phyloP scores from a whole-genome alignment of 2,888 invertebrate genomes.

The Eucriotettix oculatus region DNA sequence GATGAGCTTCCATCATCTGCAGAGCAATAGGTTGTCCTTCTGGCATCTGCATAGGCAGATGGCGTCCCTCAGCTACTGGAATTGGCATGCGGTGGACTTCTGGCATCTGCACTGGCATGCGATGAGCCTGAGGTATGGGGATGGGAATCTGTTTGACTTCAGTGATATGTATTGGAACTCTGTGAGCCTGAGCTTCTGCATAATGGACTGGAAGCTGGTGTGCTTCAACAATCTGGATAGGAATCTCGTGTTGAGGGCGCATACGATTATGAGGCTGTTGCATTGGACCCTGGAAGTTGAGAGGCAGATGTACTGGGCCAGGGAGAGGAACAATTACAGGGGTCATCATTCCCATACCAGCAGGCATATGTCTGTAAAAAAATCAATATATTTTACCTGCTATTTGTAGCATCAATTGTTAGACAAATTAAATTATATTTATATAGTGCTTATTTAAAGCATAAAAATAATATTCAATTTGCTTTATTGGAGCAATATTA shows the following conservation, averaged over 20 bases:
- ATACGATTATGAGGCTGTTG: conserved; percentile 10
- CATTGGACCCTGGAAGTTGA: conserved; percentile 16
- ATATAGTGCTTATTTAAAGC: too few relatives aligned
- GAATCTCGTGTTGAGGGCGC: background rate
- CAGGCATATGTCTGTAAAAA: conserved; percentile 26
- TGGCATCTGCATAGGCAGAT: conserved; percentile 1
- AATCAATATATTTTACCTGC: background rate
- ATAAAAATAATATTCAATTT: too few relatives aligned
- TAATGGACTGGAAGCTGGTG: background rate
- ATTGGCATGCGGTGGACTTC: conserved; percentile 3
- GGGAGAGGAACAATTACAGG: conserved; percentile 18
- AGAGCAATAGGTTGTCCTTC: background rate
- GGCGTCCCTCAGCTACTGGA: background rate
- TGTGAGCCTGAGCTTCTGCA: background rate
- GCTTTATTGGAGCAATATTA: too few relatives aligned
- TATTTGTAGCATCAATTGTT: too few relatives aligned
- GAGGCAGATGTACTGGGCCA: conserved; percentile 19
- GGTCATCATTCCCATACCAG: conserved; percentile 33
- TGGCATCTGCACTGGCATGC: conserved; percentile 1
- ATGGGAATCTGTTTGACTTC: background rate
- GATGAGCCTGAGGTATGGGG: conserved; percentile 1
- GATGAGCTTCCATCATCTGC: conserved; percentile 3
- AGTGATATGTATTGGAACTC: background rate
- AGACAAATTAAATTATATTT: too few relatives aligned
- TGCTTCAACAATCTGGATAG: background rate